These are phyloP conservation scores for Trogon surrucura DNA, from an alignment of 2,113 vertebrate genomes.

Conservation along the genomic window DNA sequence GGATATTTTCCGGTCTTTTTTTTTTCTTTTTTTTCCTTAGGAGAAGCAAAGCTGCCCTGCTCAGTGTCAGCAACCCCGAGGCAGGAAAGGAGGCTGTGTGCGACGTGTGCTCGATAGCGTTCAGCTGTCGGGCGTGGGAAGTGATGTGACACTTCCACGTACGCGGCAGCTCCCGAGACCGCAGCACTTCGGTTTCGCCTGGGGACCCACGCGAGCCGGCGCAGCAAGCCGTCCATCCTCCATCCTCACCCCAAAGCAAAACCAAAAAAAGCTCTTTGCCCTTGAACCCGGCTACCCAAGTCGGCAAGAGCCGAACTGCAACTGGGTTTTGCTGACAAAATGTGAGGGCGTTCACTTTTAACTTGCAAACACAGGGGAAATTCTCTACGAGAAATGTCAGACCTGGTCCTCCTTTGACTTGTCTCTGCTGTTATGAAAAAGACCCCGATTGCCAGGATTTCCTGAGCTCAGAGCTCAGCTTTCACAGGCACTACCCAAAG, in stretches of 20 bases:
- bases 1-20: accelerated
- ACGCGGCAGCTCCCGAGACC: neutral
- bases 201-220: accelerated
- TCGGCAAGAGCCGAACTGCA: neutral
- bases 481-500: neutral
- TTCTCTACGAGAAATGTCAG: neutral
- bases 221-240: neutral
- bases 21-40: neutral
- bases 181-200: neutral
- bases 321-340: neutral
- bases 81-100: neutral
- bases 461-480: neutral
- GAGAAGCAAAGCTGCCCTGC: neutral
- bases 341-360: accelerated
- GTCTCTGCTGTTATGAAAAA: neutral
- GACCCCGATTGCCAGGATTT: neutral
- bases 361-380: neutral
- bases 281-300: neutral
- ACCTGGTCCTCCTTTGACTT: neutral
- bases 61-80: neutral
- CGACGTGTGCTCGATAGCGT: neutral
- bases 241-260: neutral
- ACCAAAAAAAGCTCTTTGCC: neutral
- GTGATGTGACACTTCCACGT: neutral
- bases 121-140: neutral